Evolutionary conservation across 2,888 invertebrate genomes (phyloP).

Genomic region (Amiota communis): DNA sequence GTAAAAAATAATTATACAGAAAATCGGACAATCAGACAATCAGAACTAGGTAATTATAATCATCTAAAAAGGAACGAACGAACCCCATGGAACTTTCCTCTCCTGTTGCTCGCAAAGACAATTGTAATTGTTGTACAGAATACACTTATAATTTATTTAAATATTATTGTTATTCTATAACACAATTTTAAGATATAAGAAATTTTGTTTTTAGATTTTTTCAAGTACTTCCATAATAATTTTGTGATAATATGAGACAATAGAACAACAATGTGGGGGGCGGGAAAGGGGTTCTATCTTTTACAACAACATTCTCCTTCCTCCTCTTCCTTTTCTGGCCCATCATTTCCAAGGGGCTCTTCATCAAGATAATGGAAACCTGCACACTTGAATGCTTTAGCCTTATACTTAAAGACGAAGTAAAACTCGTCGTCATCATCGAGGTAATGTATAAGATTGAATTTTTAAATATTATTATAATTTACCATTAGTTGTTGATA

Average conservation of each 20-base stretch:
- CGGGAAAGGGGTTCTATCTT: slow-evolving; percentile 26
- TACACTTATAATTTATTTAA: too few species aligned
- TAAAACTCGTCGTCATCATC: slow-evolving; percentile 4
- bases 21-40: background rate
- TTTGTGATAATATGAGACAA: too few species aligned
- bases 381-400: slow-evolving; percentile 48
- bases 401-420: slow-evolving; percentile 45
- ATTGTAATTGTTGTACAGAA: too few species aligned
- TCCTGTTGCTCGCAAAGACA: slow-evolving; percentile 15
- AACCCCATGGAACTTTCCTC: slow-evolving; percentile 50
- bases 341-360: slow-evolving; percentile 51
- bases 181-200: too few species aligned
- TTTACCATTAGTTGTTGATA: slow-evolving; percentile 60
- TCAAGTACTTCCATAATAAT: too few species aligned
- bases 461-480: slow-evolving; percentile 24
- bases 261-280: too few species aligned
- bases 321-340: slow-evolving; percentile 31
- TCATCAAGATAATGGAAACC: slow-evolving; percentile 56
- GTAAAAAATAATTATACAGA: background rate
- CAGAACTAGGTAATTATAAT: background rate
- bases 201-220: too few species aligned
- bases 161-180: too few species aligned
- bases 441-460: background rate
- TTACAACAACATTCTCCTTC: slow-evolving; percentile 47
- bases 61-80: slow-evolving; percentile 36